These are phyloP conservation scores for Prunella himalayana DNA, from an alignment of 2,113 vertebrate species.

Conservation along the genomic window DNA sequence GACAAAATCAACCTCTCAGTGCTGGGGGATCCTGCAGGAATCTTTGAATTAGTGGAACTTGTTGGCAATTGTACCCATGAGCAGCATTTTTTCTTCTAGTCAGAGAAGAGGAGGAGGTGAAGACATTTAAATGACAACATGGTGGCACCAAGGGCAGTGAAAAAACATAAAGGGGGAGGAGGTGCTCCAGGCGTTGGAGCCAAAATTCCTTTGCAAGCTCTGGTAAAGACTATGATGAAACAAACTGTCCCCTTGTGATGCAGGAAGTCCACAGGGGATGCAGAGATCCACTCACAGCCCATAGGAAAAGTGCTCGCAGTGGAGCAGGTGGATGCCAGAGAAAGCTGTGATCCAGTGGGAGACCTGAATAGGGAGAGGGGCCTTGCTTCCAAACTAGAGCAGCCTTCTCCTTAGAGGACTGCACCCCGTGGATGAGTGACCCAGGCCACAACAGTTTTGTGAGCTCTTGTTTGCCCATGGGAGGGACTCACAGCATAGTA, in stretches of 20 bases:
- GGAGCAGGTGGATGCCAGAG: not conserved
- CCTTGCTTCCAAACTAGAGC: no score
- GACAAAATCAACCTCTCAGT: rapidly evolving
- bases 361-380: not conserved
- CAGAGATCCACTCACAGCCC: not conserved
- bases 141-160: not conserved
- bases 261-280: no score
- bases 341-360: not conserved
- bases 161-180: not conserved
- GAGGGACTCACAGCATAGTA: not conserved
- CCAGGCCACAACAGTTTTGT: not conserved
- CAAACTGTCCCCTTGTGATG: no score
- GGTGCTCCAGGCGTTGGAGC: not conserved
- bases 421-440: no score
- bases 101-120: not conserved
- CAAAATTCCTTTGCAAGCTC: no score
- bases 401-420: no score
- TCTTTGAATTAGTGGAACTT: not conserved
- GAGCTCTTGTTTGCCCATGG: not conserved
- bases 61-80: not conserved
- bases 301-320: no score
- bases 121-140: not conserved
- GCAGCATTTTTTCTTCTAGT: not conserved
- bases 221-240: no score
- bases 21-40: not conserved